Percentiles rank a stretch among this genome's conserved stretches.
Conservation (phyloP, 1,140 invertebrate genomes). For the Drosophila sulfurigaster region DNA sequence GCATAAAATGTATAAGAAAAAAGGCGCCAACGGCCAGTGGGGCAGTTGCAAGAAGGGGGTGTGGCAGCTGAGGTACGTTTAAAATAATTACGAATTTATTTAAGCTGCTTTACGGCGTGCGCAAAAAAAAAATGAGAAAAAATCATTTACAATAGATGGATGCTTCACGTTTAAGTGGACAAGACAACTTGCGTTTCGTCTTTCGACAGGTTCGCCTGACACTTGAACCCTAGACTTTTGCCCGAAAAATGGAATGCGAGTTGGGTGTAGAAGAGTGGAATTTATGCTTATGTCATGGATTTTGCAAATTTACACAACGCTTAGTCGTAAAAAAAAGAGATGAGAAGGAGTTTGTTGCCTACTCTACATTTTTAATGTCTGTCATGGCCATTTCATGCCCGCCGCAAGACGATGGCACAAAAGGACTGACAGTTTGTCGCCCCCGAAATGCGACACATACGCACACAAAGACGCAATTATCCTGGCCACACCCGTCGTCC, state of each 20-base stretch:
- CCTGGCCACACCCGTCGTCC: conserved; percentile 36
- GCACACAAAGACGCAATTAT: conserved; percentile 70
- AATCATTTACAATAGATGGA: conserved; percentile 75
- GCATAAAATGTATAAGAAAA: conserved; percentile 38
- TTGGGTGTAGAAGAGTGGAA: conserved; percentile 7
- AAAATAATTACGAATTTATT: conserved; percentile 83
- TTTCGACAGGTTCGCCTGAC: conserved; percentile 9
- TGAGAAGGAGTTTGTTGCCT: conserved; percentile 40
- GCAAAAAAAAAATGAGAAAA: conserved; percentile 33
- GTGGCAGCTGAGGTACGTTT: conserved; percentile 67
- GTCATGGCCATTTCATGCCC: conserved; percentile 63
- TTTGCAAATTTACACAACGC: conserved; percentile 72
- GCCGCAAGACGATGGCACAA: conserved; percentile 51
- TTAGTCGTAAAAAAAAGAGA: conserved; percentile 70
- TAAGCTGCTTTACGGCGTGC: conserved; percentile 75
- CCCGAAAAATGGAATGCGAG: conserved; percentile 12
- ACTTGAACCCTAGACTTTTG: conserved; percentile 5
- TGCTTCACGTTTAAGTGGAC: conserved; percentile 14
- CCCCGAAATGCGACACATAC: conserved; percentile 31
- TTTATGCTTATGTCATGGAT: conserved; percentile 80
- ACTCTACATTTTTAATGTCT: conserved; percentile 76
- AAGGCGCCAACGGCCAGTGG: conserved; percentile 14
- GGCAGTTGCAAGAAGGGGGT: conserved; percentile 13
- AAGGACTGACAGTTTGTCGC: conserved; percentile 36
- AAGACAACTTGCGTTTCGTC: conserved; percentile 6